phyloP scores from a whole-genome alignment of 2,888 invertebrate species.

The Hyposoter dolosus region DNA sequence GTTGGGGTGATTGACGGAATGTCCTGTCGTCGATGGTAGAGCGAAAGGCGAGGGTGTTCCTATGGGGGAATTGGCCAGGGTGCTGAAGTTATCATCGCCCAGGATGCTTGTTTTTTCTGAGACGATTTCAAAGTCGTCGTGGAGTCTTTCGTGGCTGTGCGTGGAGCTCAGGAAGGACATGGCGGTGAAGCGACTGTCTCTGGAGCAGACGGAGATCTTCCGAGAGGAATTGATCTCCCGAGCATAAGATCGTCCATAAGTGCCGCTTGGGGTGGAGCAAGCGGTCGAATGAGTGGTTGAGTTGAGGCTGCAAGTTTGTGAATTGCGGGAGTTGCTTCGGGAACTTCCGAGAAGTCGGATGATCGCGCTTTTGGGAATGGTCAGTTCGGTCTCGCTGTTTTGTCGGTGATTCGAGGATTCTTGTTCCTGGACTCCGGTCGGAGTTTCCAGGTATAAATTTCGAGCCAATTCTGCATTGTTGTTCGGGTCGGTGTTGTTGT shows the following conservation, averaged over 20 bases:
- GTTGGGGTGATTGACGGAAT: not conserved
- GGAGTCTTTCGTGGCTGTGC: constrained; percentile 77
- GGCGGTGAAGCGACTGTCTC: constrained; percentile 75
- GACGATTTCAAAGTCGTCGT: constrained; percentile 77
- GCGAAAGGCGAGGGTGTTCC: constrained; percentile 56
- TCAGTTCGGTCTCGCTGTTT: constrained; percentile 45
- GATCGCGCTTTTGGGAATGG: constrained; percentile 70
- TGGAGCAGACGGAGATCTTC: constrained; percentile 75
- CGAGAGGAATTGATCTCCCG: constrained; percentile 32
- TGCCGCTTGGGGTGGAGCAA: constrained; percentile 72
- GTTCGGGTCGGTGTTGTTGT: constrained; percentile 5
- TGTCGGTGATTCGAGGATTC: not conserved
- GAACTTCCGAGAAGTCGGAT: constrained; percentile 73
- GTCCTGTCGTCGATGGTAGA: not conserved
- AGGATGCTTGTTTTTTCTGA: constrained; percentile 75
- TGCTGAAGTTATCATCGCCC: constrained; percentile 38
- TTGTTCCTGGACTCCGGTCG: not conserved
- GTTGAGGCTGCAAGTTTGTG: constrained; percentile 64
- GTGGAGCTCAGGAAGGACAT: constrained; percentile 73
- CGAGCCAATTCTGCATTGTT: constrained; percentile 7
- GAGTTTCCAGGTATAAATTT: constrained; percentile 4
- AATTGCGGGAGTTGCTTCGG: constrained; percentile 57
- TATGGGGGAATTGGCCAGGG: constrained; percentile 48
- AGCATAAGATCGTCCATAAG: constrained; percentile 62
- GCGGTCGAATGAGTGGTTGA: constrained; percentile 72